Evolutionary conservation across 2,797 vertebrate species (phyloP), one percentile per base, ranked within the genome.

Genomic region (Leucoraja ocellata): DNA sequence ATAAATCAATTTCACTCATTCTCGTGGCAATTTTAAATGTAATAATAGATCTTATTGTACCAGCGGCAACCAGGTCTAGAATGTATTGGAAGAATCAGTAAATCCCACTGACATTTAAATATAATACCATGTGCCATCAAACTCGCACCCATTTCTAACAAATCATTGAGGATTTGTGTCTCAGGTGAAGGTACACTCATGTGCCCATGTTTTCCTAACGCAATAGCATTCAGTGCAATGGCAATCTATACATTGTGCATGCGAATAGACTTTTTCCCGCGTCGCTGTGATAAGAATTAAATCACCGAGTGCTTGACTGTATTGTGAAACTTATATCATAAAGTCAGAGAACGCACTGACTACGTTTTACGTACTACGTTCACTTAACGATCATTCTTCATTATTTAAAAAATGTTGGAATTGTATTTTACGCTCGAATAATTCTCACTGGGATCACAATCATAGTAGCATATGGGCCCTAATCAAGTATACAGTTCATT

Each of bases 1-100:
- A 68, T 68, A 25, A 28, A 91, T 91, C 90, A 74, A 68, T 46
- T 73, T 91, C 90, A 91, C 90, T 74, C 36, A 46, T 46, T 71
- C 68, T 68, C 7, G 21, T 39, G 90, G 68, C 39, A 74, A 88
- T 88, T 7, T 68, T 88, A 88, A 88, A 88, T 88, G 32, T 88
- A 68, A 88, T 88, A 68, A 2, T 88, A 16, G 61, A 68, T 88
- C 84, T 18, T 88, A 88, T 76, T 92, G 73, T 71, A 46, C 71
- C 14, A 68, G 61, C 61, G 68, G 36, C 61, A 92, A 46, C 71
- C 23, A 92, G 46, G 28, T 46, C 9, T 39, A 54, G 39, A 28
- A 73, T 74, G 9, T 25, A 21, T 46, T 73, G n/a, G 88, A 65
- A 88, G 61, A 39, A 91, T 71, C 7, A 73, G 32, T 74, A 73